Base-by-base conservation (phyloP, 2,113 vertebrate species). In the Glaucomys volans region DNA sequence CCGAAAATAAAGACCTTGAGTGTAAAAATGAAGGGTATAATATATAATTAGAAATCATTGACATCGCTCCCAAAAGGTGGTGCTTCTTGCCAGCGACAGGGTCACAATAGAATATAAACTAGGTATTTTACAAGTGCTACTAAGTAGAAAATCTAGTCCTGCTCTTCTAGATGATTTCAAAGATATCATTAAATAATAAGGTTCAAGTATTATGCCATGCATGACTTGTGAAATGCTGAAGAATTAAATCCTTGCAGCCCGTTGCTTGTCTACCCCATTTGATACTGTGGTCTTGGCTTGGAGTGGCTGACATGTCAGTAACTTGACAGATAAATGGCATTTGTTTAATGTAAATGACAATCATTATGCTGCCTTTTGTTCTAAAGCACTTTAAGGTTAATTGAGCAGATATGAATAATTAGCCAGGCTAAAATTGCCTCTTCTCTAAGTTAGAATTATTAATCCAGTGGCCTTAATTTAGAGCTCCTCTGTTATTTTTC, bases 361-460 rank as follows among this genome's bases (percentile, higher is more conserved):
- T 37, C 32, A 0, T 89, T 95, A 96, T 0, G 0, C 81, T 98
- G 96, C 93, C 97, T 98, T 98, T 98, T 98, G 97, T 98, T 98
- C 97, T 95, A 83, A 97, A 98, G 81, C 81, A 95, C 86, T 52
- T 13, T 85, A 97, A 98, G 97, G 97, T 98, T 99, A 98, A 99
- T 98, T 98, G 98, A 98, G 97, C 0, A 52, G 97, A 97, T 97
- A 98, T 94, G 96, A 98, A 98, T 97, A 98, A 98, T 97, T 98
- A 98, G 87, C 91, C 67, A 90, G 44, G 57, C 81, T 97, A 93
- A 98, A 98, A 98, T 72, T 98, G 54, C 90, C 71, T 98, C 75
- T 86, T 52, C 93, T 97, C 20, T 96, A 82, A 97, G n/a, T 98
- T 95, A 98, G 95, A 97, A 97, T 87, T 96, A 75, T 95, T 98